Base-by-base conservation (phyloP, 2,888 invertebrate genomes). In the Platypus cylindrus region DNA sequence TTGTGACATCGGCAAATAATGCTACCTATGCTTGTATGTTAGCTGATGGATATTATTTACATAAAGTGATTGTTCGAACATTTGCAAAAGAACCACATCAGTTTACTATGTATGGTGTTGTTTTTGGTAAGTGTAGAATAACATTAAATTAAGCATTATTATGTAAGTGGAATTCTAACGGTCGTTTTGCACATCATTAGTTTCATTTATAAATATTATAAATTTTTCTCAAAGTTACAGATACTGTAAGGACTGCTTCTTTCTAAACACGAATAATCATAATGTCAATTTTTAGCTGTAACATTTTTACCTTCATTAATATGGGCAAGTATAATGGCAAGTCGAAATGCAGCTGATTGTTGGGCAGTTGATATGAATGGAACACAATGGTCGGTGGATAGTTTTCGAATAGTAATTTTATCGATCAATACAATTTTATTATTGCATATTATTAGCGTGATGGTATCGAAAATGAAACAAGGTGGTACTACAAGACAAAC, bases 1-100 rank as follows among this genome's bases (percentile, higher is more conserved):
- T 69, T 1, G 73, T 73, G 43, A 66, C 67, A 26, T 48, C 67
- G 1, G 64, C 71, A 0, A 67, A 65, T 3, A 74, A 73, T 48
- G 61, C 64, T 0, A 75, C 78, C 27, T 81, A 77, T 49, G 67
- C 73, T 3, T 76, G 75, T 53, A 80, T 80, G 79, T 58, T 79
- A 28, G 60, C 73, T 1, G 76, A 77, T 50, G 77, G 73, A 1
- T 58, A 73, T 22, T 76, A 72, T 51, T 53, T 81, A 3, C 78
- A 80, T 48, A 67, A 76, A 29, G 62, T 73, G 12, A 72, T 81
- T 17, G 78, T 74, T 0, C 67, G 73, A 13, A 69, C 76, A 0
- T 78, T 80, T 49, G 66, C 52, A 2, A 47, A 66, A 26, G 70
- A 75, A 36, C 58, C 71, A 7, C 67, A 65, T 11, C 59, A 73